Conservation (phyloP, 2,113 vertebrate genomes). For the Campylomormyrus numenius region DNA sequence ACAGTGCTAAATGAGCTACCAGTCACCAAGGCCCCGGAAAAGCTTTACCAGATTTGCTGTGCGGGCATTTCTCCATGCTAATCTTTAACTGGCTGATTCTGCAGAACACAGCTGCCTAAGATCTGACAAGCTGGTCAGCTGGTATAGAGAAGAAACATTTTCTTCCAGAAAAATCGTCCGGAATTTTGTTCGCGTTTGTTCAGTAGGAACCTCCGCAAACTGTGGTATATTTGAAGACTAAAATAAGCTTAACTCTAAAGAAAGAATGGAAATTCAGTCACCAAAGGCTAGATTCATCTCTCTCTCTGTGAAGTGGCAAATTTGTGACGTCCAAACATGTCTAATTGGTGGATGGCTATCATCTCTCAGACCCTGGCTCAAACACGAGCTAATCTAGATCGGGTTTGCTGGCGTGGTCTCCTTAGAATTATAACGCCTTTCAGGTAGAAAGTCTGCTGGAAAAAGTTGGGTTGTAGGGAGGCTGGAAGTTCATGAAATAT, state of each 20-base stretch:
- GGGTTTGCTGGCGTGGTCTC: not conserved
- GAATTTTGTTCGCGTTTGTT: not conserved
- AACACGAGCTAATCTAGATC: not conserved
- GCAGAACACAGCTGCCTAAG: not conserved
- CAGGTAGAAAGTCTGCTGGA: not conserved
- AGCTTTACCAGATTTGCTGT: not conserved
- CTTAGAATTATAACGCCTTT: not conserved
- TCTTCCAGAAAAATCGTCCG: not conserved
- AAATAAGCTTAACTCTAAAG: not conserved
- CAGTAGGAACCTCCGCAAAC: not conserved
- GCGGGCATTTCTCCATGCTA: not conserved
- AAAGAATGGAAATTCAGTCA: not conserved
- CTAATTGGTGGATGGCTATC: not conserved
- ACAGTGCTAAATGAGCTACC: not conserved
- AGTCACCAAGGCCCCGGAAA: not conserved
- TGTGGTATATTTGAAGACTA: not conserved
- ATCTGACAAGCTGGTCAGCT: not conserved
- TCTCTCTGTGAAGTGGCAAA: not conserved
- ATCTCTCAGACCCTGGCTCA: not conserved
- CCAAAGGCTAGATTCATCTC: not conserved
- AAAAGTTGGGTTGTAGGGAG: not conserved
- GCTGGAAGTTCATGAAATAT: not conserved
- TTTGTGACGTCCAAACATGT: not conserved
- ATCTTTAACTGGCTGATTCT: not conserved
- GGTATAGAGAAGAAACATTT: not conserved